Percentiles rank a stretch among this genome's conserved stretches.
Conservation (phyloP, 1,140 invertebrate species). For the Rhopalosiphum maidis region DNA sequence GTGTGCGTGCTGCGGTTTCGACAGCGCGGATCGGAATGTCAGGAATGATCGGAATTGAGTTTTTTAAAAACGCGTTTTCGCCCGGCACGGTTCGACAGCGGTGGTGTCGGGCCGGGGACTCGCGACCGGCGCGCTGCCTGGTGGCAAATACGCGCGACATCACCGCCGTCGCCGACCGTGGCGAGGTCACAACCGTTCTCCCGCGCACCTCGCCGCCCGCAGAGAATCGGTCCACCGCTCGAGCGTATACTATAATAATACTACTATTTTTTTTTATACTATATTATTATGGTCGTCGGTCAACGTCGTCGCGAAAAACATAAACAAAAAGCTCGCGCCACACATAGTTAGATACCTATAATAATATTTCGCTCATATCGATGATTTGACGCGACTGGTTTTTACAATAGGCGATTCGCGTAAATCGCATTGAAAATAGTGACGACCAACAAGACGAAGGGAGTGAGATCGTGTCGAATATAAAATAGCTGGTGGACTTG, state of each 20-base stretch:
- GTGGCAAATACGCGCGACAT: slow-evolving; percentile 49
- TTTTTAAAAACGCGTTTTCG: slow-evolving; percentile 58
- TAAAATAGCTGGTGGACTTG: too few relatives aligned
- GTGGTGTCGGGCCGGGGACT: background rate
- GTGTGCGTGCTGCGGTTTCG: slow-evolving; percentile 45
- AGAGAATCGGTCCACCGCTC: background rate
- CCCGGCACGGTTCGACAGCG: background rate
- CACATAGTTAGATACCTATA: background rate
- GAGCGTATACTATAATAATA: background rate
- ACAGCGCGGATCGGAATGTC: slow-evolving; percentile 56
- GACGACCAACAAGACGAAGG: too few relatives aligned
- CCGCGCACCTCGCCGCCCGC: background rate
- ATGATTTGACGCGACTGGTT: background rate
- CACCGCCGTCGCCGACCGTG: slow-evolving; percentile 6
- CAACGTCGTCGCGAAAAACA: slow-evolving; percentile 35
- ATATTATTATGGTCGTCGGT: background rate
- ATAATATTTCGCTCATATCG: background rate
- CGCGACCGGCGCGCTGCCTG: slow-evolving; percentile 24
- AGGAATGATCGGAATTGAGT: slow-evolving; percentile 57
- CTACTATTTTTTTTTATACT: background rate
- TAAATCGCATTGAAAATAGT: background rate
- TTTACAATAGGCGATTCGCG: background rate
- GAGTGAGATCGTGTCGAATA: background rate
- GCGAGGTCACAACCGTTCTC: slow-evolving; percentile 39
- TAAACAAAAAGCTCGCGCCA: slow-evolving; percentile 12